phyloP scores from a whole-genome alignment of 1,140 invertebrate genomes.

The Apis dorsata region DNA sequence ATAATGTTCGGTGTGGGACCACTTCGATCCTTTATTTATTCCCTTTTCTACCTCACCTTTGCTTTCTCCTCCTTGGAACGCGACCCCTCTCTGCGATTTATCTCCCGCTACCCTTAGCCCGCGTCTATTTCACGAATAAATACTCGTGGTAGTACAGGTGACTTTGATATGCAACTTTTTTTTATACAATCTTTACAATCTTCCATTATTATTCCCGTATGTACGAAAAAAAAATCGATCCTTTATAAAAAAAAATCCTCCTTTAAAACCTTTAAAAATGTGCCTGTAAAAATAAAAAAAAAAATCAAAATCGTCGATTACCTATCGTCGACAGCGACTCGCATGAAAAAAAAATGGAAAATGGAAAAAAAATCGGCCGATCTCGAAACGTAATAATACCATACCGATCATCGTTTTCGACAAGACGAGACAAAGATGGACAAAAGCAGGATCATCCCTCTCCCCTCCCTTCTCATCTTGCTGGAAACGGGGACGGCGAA shows the following conservation, averaged over 20 bases:
- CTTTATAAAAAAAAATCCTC: no score
- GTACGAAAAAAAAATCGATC: no score
- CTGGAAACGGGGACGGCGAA: constrained; percentile 7
- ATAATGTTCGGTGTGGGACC: constrained; percentile 13
- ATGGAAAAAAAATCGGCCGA: neutral
- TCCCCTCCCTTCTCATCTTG: constrained; percentile 12
- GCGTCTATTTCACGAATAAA: neutral
- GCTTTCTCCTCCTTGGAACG: neutral
- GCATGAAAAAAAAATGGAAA: neutral
- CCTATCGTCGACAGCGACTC: no score
- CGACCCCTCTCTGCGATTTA: constrained; percentile 45
- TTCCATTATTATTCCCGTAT: no score
- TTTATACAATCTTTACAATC: neutral
- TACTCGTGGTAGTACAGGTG: constrained; percentile 22
- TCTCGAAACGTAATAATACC: neutral
- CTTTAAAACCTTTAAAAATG: no score
- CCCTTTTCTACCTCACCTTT: neutral
- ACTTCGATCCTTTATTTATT: constrained; percentile 38
- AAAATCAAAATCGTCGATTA: no score
- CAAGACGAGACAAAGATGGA: neutral
- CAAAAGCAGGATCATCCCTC: neutral
- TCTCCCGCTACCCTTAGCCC: constrained; percentile 19
- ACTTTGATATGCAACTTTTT: neutral
- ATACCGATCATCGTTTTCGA: neutral
- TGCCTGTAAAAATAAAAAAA: no score